A percentile compares a stretch with the other conserved stretches of the same genome.
These are phyloP conservation scores for Gymnosoma rotundatum DNA, from an alignment of 2,888 invertebrate genomes.

Conservation along the genomic window DNA sequence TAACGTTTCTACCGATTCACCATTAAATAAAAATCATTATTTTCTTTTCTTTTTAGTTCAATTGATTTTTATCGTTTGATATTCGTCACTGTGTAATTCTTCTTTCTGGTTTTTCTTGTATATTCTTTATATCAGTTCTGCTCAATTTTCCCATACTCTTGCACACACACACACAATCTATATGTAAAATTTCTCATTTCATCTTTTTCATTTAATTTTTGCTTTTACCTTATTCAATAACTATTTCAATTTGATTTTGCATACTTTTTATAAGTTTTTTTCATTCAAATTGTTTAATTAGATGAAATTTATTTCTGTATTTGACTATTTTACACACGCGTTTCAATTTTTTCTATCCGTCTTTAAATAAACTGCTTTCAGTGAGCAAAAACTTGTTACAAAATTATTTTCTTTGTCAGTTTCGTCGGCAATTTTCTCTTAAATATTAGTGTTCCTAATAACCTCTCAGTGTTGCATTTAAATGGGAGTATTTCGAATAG, in stretches of 20 bases:
- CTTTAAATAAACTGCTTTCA: conserved; percentile 64
- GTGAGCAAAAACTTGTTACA: conserved; percentile 55
- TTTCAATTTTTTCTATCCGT: conserved; percentile 59
- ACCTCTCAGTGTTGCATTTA: conserved; percentile 21
- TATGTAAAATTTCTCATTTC: conserved; percentile 46
- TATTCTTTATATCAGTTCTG: conserved; percentile 46
- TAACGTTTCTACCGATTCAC: not conserved
- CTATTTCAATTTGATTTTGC: conserved; percentile 12
- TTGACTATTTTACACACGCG: conserved; percentile 65
- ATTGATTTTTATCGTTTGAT: conserved; percentile 63
- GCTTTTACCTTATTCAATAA: conserved; percentile 47
- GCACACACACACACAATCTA: conserved; percentile 16
- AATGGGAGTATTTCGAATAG: not conserved
- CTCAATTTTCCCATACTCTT: conserved; percentile 41
- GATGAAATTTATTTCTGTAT: conserved; percentile 17
- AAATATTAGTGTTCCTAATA: conserved; percentile 13
- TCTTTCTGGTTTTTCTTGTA: conserved; percentile 25
- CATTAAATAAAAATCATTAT: not conserved
- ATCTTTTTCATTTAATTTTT: conserved; percentile 19
- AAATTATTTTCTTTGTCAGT: conserved; percentile 60
- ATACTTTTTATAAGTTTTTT: conserved; percentile 2
- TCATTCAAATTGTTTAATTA: conserved; percentile 15
- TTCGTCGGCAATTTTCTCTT: conserved; percentile 45
- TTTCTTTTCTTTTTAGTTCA: conserved; percentile 36
- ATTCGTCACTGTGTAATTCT: conserved; percentile 47